Evolutionary conservation across 2,797 vertebrate genomes (phyloP), one percentile per base, ranked within the genome.

Genomic region (Anas acuta): DNA sequence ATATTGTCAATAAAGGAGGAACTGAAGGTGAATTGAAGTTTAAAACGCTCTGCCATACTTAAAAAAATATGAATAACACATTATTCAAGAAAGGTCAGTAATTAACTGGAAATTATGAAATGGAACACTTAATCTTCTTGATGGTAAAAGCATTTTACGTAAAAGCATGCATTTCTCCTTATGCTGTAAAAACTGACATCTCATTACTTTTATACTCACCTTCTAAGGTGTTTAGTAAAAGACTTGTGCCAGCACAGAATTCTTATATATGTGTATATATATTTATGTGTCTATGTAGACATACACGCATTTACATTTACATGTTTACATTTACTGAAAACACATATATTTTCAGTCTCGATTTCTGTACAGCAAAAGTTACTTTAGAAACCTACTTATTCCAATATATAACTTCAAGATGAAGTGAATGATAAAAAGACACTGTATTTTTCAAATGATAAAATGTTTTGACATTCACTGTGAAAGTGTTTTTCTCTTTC

Each of bases 311-410:
- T 33, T 21, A n/a, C 20, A 14, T 1, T 11, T 6, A 25, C 8
- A 25, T 45, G 43, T 45, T 45, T 45, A 45, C 43, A 45, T 45
- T 45, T 45, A 45, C 43, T 45, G 43, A 45, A 45, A 45, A 45
- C 1, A 78, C 6, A 45, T 0, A 33, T 4, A 58, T 20, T 49
- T 85, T 15, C 15, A 71, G 60, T 87, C 49, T 96, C 60, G 66
- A 93, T 95, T 96, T 74, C 81, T 76, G 67, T 76, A 93, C 62
- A 87, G 84, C 53, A 95, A 91, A 95, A 94, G 14, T 92, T 64
- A 95, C 97, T 97, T 98, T 97, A 93, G 97, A 94, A 95, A 94
- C 84, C 95, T 89, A 72, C 84, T 79, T 92, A 91, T 73, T 85
- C 80, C 64, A 62, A 89, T 51, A 26, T 4, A 66, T 33, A 92